These are phyloP conservation scores for Pterocles gutturalis DNA, from an alignment of 2,113 vertebrate species.

Conservation along the genomic window DNA sequence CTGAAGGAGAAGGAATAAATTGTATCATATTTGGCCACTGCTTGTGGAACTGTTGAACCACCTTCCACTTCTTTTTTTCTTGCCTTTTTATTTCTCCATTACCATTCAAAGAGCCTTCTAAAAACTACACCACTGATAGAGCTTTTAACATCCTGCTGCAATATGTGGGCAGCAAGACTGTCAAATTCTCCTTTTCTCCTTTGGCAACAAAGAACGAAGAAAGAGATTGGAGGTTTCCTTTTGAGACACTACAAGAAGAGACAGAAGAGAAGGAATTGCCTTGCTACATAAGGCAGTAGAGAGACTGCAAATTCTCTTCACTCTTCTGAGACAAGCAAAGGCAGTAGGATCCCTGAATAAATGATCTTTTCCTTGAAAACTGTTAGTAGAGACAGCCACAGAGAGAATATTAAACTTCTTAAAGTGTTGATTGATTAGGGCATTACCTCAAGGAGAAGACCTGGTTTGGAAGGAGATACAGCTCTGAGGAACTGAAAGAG, in stretches of 20 bases:
- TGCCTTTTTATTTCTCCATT: neutral
- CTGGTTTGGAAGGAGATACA: neutral
- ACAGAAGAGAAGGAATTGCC: neutral
- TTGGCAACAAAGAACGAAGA: neutral
- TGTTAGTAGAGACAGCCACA: neutral
- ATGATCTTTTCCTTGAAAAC: neutral
- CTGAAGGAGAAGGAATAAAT: neutral
- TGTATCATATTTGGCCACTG: neutral
- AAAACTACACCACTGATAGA: neutral
- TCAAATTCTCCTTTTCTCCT: neutral
- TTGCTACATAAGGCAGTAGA: neutral
- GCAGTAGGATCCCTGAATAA: neutral
- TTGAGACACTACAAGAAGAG: neutral
- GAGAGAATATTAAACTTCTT: neutral
- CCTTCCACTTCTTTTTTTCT: neutral
- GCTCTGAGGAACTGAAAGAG: neutral
- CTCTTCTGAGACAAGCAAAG: neutral
- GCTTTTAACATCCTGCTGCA: neutral
- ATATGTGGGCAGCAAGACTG: neutral
- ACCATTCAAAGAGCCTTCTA: neutral
- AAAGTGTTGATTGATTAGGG: neutral
- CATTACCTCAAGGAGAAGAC: neutral
- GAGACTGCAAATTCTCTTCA: neutral
- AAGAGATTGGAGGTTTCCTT: neutral
- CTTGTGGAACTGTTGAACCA: neutral